Conservation (phyloP, 2,888 invertebrate species). For the Macrosiphum euphorbiae region DNA sequence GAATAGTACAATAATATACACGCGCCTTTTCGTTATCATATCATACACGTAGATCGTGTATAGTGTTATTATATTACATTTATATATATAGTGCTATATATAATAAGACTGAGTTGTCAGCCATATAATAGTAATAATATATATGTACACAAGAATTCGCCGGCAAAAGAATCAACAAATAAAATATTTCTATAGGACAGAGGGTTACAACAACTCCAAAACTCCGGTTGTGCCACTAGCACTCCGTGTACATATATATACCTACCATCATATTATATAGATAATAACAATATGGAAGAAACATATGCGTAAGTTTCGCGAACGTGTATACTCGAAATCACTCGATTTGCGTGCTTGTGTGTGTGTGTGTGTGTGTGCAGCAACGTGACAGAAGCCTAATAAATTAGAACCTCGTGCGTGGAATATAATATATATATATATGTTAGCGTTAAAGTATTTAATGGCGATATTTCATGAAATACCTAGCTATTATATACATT, state of each 20-base stretch:
- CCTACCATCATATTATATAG: background rate
- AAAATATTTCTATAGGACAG: background rate
- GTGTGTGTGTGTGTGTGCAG: background rate
- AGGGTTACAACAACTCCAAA: background rate
- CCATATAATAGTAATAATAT: background rate
- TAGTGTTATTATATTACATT: too few relatives aligned
- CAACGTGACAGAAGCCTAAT: slow-evolving; percentile 8
- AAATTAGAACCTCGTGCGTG: background rate
- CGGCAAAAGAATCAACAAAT: background rate
- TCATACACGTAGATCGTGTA: background rate
- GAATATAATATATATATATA: background rate
- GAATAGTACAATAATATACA: background rate
- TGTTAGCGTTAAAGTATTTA: too few relatives aligned
- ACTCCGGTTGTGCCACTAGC: background rate
- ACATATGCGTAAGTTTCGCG: background rate
- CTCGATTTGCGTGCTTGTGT: background rate
- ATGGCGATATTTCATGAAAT: too few relatives aligned
- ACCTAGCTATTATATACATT: too few relatives aligned
- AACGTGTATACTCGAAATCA: background rate
- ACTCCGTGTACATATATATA: background rate
- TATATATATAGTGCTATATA: background rate
- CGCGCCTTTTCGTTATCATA: background rate
- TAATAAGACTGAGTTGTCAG: background rate
- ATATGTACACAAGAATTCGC: background rate
- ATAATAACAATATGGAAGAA: background rate